These are phyloP conservation scores for Emydoidea blandingii DNA, from an alignment of 2,797 vertebrate genomes.

Conservation along the genomic window DNA sequence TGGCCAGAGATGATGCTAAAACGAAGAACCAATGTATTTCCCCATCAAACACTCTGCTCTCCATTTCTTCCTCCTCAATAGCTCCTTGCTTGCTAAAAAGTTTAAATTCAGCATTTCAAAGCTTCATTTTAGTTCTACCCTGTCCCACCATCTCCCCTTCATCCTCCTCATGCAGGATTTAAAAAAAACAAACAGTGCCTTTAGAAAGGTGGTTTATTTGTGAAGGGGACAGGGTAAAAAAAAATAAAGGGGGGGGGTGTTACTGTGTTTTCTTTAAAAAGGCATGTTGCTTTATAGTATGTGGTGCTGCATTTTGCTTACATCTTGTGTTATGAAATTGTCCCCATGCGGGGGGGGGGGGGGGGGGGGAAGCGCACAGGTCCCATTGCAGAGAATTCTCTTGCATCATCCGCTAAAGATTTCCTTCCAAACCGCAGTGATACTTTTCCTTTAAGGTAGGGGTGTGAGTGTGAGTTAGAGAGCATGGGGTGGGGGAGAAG, in stretches of 20 bases:
- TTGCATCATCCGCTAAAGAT: not conserved
- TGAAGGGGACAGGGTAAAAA: not conserved
- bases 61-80: accelerated
- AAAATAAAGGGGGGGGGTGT: not conserved
- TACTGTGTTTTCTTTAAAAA: not conserved
- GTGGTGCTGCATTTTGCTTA: not conserved
- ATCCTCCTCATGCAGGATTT: slow-evolving; percentile 12
- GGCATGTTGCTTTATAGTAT: slow-evolving; percentile 12
- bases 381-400: not conserved
- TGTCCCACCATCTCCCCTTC: not conserved
- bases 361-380: not conserved
- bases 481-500: accelerated
- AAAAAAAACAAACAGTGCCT: slow-evolving; percentile 64
- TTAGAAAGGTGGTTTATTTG: slow-evolving; percentile 25
- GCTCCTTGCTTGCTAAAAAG: not conserved
- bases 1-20: not conserved
- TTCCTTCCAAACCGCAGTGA: not conserved
- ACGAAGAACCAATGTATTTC: not conserved
- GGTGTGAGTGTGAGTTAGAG: not conserved
- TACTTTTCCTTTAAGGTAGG: not conserved
- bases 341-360: not conserved
- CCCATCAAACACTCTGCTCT: not conserved
- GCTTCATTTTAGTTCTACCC: not conserved
- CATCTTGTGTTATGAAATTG: not conserved
- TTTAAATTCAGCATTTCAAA: not conserved